phyloP scores from a whole-genome alignment of 2,797 vertebrate genomes.

The Gephyroberyx darwinii region DNA sequence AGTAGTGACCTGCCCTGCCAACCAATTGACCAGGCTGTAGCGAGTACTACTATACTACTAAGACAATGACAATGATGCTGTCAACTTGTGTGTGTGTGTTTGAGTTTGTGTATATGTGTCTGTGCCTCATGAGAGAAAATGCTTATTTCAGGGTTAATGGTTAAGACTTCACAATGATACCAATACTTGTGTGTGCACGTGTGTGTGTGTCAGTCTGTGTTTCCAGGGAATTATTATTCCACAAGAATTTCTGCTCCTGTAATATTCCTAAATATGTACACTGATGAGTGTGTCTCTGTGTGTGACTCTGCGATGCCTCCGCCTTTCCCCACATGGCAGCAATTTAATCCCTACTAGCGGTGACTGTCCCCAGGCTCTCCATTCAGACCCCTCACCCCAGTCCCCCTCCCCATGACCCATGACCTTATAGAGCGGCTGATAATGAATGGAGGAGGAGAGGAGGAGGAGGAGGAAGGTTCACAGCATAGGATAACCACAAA shows the following conservation, averaged over 20 bases:
- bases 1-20: background rate
- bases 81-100: no score
- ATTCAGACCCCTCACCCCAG: constrained; percentile 28
- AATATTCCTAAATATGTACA: constrained; percentile 2
- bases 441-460: constrained; percentile 54
- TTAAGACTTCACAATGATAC: no score
- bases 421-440: constrained; percentile 32
- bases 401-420: constrained; percentile 46
- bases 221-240: constrained; percentile 31
- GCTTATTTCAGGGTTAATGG: no score
- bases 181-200: constrained; percentile 4
- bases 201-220: constrained; percentile 18
- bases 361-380: constrained; percentile 63
- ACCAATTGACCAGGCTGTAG: no score
- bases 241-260: constrained; percentile 15
- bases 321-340: constrained; percentile 58
- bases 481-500: background rate
- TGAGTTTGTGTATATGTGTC: no score
- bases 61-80: no score
- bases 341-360: constrained; percentile 71
- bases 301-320: constrained; percentile 64
- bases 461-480: constrained; percentile 55
- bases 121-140: no score
- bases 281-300: constrained; percentile 51
- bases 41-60: no score